Base-by-base conservation (phyloP, 2,797 vertebrate genomes). In the Tenualosa thibaudeaui region DNA sequence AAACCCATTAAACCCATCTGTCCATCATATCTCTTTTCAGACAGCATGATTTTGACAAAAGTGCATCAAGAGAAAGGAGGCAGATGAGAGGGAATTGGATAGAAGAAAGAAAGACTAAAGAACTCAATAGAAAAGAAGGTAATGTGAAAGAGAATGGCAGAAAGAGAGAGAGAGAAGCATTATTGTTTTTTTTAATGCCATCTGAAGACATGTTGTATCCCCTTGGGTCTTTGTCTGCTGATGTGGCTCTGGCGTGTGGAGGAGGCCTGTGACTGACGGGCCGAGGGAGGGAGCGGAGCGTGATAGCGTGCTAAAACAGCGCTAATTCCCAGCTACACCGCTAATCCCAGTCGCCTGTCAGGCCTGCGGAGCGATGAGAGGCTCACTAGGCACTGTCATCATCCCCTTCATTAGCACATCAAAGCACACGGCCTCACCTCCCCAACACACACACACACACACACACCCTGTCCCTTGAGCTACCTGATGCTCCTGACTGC, bases 371-470 rank as follows among this genome's bases (percentile, higher is more conserved):
- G 37, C 37, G 26, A 83, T 82, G 85, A 82, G 22, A n/a, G 8
- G n/a, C 60, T n/a, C n/a, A 7, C 58, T 19, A 15, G 24, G n/a
- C n/a, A 24, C 62, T 0, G 83, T 88, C 87, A 90, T 86, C 86
- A 86, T 88, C 82, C 85, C 85, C 86, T 40, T 46, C 81, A 89
- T 88, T 89, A 87, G 84, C 87, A 88, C 87, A 86, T 87, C 88
- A 89, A 88, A 88, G 84, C 82, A 60, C 82, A 78, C 83, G 84
- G 53, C 2, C 46, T 46, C 46, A 46, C 46, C 22, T 85, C 86
- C 86, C 60, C 86, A 65, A 85, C 62, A 53, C 50, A 51, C 50
- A 51, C 50, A 51, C 50, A 51, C 50, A 51, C 50, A 13, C 8
- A 51, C 50, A 13, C 8, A 2, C 51, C 12, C 13, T 17, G 3